Base-by-base conservation (phyloP, 2,113 vertebrate genomes). In the western clawed frog (Xenopus tropicalis) region DNA sequence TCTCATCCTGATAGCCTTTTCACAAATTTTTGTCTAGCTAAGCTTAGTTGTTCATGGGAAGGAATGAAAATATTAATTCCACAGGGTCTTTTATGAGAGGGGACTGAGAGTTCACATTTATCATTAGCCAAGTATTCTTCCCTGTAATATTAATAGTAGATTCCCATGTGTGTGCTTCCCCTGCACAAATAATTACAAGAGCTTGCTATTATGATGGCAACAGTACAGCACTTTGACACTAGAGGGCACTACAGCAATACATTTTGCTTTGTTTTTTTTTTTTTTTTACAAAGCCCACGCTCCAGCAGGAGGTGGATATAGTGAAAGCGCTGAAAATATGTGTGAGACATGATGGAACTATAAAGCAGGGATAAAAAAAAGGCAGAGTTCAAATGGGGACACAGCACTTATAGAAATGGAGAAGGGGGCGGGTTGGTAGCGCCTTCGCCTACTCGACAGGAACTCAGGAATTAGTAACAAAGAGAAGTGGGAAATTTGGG, bases 241-340 rank as follows among this genome's bases (percentile, higher is more conserved):
- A 87, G 89, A 80, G 80, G 87, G 85, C 82, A 82, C 83, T 54
- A 3, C 46, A 76, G 83, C 82, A 43, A 73, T 59, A 73, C 19
- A 44, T 17, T 65, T 37, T 43, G 29, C 3, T 3, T 29, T 29
- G n/a, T n/a, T n/a, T n/a, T 29, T 5, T 1, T 37, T 22, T 23
- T 10, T 9, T 22, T 12, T 13, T 17, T 25, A 20, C 13, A 21
- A 23, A n/a, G 8, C 52, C 52, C 52, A 14, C 46, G 29, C 61
- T 17, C 37, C 22, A 56, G 37, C 51, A 58, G 62, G 51, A 57
- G 46, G 14, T 57, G 48, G 56, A 65, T 72, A 64, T 42, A 57
- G 61, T 72, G 16, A 66, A 66, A 52, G 62, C 62, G 66, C n/a
- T 73, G 71, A 66, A 66, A 67, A 67, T 67, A 67, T 74, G 63